phyloP scores from a whole-genome alignment of 2,888 invertebrate species.

The Leuctra nigra region DNA sequence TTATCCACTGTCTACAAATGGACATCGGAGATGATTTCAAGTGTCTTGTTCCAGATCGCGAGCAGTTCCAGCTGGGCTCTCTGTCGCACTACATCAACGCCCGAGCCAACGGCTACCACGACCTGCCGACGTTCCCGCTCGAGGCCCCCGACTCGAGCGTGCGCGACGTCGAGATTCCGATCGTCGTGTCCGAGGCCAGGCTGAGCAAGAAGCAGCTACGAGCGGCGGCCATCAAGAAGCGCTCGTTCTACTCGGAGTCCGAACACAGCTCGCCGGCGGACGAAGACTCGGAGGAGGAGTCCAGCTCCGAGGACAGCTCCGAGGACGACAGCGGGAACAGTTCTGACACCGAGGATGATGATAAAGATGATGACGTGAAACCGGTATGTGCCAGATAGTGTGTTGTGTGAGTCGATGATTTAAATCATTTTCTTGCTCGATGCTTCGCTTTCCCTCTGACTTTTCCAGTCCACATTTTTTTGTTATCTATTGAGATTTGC shows the following conservation, averaged over 20 bases:
- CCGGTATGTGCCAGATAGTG: conserved; percentile 5
- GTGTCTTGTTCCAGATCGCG: conserved; percentile 55
- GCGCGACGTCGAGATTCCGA: conserved; percentile 60
- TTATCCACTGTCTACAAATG: too few species aligned
- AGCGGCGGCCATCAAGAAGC: conserved; percentile 27
- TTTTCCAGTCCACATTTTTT: too few species aligned
- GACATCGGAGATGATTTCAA: background rate
- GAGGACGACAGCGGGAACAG: conserved; percentile 24
- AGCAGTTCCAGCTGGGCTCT: conserved; percentile 88
- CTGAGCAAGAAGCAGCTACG: conserved; percentile 27
- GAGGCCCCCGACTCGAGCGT: conserved; percentile 65
- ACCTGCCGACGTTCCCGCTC: conserved; percentile 78
- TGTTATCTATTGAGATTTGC: too few species aligned
- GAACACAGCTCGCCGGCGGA: conserved; percentile 40
- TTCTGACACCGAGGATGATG: conserved; percentile 21
- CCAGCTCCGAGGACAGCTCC: conserved; percentile 23
- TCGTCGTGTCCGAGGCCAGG: conserved; percentile 32
- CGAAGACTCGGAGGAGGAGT: conserved; percentile 26
- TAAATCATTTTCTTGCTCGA: too few species aligned
- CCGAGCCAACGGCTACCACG: conserved; percentile 79
- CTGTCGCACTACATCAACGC: conserved; percentile 90
- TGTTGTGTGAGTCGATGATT: background rate
- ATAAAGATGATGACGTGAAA: conserved; percentile 32
- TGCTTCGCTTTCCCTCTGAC: too few species aligned
- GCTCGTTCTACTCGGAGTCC: conserved; percentile 58